These are phyloP conservation scores for Andrena minutula DNA, from an alignment of 2,888 invertebrate genomes.

Conservation along the genomic window DNA sequence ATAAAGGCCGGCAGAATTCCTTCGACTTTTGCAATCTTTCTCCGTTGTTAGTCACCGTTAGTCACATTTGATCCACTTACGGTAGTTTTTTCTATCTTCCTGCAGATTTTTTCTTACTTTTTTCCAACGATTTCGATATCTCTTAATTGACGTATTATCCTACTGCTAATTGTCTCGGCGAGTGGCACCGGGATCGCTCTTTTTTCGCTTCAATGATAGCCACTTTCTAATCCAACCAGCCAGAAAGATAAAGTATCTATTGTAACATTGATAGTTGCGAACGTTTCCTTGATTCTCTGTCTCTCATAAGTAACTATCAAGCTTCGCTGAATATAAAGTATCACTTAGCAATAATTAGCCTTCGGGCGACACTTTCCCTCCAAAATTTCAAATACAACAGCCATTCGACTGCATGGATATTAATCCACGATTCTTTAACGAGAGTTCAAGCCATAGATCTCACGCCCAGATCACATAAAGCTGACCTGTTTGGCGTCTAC, in stretches of 20 bases:
- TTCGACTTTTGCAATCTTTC: conserved; percentile 33
- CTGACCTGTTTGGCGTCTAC: background rate
- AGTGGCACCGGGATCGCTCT: conserved; percentile 14
- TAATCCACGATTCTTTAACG: too few relatives aligned
- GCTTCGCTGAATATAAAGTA: too few relatives aligned
- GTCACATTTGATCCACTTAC: conserved; percentile 14
- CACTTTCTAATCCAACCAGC: conserved; percentile 32
- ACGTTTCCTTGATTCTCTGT: background rate
- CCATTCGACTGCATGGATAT: too few relatives aligned
- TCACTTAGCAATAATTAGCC: too few relatives aligned
- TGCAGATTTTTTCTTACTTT: background rate
- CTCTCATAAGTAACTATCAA: background rate
- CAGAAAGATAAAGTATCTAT: background rate
- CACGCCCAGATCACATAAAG: too few relatives aligned
- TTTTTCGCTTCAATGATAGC: background rate
- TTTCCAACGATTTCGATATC: background rate
- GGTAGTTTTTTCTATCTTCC: background rate
- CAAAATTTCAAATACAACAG: too few relatives aligned
- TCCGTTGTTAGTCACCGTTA: conserved; percentile 6
- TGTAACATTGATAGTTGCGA: background rate
- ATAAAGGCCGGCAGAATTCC: conserved; percentile 32
- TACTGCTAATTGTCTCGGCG: conserved; percentile 31
- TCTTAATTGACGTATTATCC: conserved; percentile 25
- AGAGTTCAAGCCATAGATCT: too few relatives aligned
- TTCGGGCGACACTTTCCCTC: too few relatives aligned